Conservation (phyloP, 1,140 invertebrate genomes). For the Arctopsyche grandis region DNA sequence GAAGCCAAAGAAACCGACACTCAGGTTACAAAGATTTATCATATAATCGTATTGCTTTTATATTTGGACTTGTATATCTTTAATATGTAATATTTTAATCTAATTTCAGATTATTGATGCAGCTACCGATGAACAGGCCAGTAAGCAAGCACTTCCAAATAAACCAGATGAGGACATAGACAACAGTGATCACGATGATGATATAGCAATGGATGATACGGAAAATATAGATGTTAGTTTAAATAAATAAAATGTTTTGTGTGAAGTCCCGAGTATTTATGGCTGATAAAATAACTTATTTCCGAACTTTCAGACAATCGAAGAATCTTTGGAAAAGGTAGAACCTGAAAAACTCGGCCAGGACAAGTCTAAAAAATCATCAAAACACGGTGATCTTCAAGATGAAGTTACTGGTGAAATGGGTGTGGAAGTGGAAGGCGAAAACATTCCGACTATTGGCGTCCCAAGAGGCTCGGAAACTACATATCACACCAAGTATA, state of each 20-base stretch:
- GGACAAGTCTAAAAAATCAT: constrained; percentile 59
- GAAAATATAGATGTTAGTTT: constrained; percentile 61
- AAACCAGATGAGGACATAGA: constrained; percentile 69
- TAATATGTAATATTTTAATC: constrained; percentile 1
- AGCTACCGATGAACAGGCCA: constrained; percentile 85
- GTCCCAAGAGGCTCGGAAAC: constrained; percentile 78
- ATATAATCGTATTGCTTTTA: neutral
- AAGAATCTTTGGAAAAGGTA: constrained; percentile 66
- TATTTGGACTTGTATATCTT: too few relatives aligned
- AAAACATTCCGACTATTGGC: constrained; percentile 73
- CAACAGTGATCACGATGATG: constrained; percentile 66
- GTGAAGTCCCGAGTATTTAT: too few relatives aligned
- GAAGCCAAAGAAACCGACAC: constrained; percentile 76
- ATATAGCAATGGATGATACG: constrained; percentile 67
- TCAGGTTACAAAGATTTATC: constrained; percentile 59
- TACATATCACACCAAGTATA: constrained; percentile 69
- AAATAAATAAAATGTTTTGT: neutral
- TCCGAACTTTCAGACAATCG: constrained; percentile 55
- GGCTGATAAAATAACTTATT: too few relatives aligned
- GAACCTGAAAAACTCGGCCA: constrained; percentile 67
- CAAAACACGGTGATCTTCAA: constrained; percentile 58
- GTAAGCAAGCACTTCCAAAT: constrained; percentile 75
- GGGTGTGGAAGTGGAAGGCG: constrained; percentile 79
- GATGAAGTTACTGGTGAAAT: constrained; percentile 63
- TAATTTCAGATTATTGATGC: constrained; percentile 70